Base-by-base conservation (phyloP, 1,140 invertebrate genomes). In the Drosophila willistoni region DNA sequence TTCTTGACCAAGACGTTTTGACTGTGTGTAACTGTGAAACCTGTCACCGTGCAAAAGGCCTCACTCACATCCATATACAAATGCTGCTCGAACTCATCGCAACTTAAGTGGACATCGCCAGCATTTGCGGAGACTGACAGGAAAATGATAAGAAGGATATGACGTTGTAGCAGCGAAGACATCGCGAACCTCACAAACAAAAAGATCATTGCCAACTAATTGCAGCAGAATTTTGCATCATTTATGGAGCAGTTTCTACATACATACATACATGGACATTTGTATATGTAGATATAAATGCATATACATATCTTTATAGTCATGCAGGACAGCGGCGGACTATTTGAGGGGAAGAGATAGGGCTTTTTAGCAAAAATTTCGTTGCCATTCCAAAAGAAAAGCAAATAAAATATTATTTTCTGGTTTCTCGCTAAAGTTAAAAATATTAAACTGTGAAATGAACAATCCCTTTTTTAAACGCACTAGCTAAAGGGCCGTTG, bases 21-120 rank as follows among this genome's bases (percentile, higher is more conserved):
- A 39, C 83, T 91, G 64, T 92, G 90, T 0, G 81, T 90, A 9
- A 92, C 85, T 22, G 73, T 79, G 55, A 92, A 90, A 0, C 82
- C 83, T 7, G 85, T 90, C 3, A 92, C 89, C 0, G 91, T 92
- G 72, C 91, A 92, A 55, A 81, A 92, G 6, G 81, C 68, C 59
- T 91, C 90, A 39, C 60, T 80, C n/a, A 72, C 59, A 17, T 86
- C 75, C 77, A 76, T 77, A 7, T 68, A 78, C 61, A 78, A 64
- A 39, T 81, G 82, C 1, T 81, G 71, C 42, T 91, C 85, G 63
- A 81, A 87, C 51, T 92, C 91, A 68, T 92, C 91, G 56, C 91
- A 92, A 17, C 68, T 74, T 17, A 92, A 29, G 13, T 73, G 73
- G 7, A 92, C 68, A 62, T 92, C 89, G 3, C 81, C 87, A 0